phyloP scores from a whole-genome alignment of 2,797 vertebrate genomes.

The Chrysocyon brachyurus region DNA sequence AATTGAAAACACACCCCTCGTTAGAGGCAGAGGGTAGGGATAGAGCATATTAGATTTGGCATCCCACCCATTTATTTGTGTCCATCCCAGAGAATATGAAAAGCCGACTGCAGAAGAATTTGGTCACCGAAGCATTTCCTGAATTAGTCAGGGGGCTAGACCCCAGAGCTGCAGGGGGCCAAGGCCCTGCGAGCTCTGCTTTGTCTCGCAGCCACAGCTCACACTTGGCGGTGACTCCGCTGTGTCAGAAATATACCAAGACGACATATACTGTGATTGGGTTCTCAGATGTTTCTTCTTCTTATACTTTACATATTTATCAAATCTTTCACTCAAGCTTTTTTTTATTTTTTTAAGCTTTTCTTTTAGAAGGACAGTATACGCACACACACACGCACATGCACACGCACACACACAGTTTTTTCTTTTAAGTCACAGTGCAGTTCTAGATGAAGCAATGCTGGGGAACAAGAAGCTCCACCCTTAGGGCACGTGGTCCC shows the following conservation, averaged over 20 bases:
- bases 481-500: fast-evolving
- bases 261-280: neutral
- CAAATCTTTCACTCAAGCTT: neutral
- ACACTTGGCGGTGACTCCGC: neutral
- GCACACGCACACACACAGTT: neutral
- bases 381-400: neutral
- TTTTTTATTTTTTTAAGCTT: neutral
- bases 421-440: neutral
- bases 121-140: neutral
- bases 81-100: neutral
- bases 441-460: neutral
- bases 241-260: neutral
- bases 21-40: neutral
- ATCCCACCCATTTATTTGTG: neutral
- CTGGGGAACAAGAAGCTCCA: neutral
- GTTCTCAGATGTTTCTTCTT: neutral
- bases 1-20: neutral
- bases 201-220: neutral
- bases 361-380: too few species aligned
- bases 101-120: neutral
- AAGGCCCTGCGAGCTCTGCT: too few species aligned
- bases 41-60: fast-evolving
- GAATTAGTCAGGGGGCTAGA: neutral
- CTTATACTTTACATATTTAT: neutral
- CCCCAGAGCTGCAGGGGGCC: too few species aligned